These are phyloP conservation scores for Hipparchia semele DNA, from an alignment of 2,888 invertebrate genomes.

Conservation along the genomic window DNA sequence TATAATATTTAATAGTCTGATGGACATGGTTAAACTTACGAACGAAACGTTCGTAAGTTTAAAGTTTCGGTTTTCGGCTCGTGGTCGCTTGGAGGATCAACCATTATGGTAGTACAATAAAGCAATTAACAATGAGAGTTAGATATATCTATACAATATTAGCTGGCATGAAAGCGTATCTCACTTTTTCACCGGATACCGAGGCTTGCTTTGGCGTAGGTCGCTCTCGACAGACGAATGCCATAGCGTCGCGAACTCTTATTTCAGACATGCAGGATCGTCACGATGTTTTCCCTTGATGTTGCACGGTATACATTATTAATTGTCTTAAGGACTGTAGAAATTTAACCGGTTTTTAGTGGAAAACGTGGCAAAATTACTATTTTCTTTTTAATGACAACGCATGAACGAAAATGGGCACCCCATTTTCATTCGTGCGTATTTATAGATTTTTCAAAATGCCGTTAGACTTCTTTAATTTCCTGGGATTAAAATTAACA, in stretches of 20 bases:
- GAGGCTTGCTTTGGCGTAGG: constrained; percentile 15
- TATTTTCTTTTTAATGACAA: too few species aligned
- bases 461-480: too few species aligned
- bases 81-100: not conserved
- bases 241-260: constrained; percentile 22
- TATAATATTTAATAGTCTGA: too few species aligned
- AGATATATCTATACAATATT: constrained; percentile 10
- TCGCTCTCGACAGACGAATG: constrained; percentile 15
- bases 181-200: constrained; percentile 19
- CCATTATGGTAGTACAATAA: not conserved
- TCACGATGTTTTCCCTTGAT: constrained; percentile 19
- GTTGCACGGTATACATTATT: constrained; percentile 27
- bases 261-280: constrained; percentile 40
- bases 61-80: not conserved
- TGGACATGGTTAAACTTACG: too few species aligned
- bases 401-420: too few species aligned
- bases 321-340: constrained; percentile 18
- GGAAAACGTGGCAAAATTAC: too few species aligned
- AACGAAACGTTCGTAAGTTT: too few species aligned
- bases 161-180: not conserved
- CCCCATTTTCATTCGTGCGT: too few species aligned
- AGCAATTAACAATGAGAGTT: constrained; percentile 2
- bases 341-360: not conserved
- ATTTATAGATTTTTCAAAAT: too few species aligned
- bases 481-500: too few species aligned